Evolutionary conservation across 2,113 vertebrate genomes (phyloP).

Genomic region (Oxyruncus cristatus): DNA sequence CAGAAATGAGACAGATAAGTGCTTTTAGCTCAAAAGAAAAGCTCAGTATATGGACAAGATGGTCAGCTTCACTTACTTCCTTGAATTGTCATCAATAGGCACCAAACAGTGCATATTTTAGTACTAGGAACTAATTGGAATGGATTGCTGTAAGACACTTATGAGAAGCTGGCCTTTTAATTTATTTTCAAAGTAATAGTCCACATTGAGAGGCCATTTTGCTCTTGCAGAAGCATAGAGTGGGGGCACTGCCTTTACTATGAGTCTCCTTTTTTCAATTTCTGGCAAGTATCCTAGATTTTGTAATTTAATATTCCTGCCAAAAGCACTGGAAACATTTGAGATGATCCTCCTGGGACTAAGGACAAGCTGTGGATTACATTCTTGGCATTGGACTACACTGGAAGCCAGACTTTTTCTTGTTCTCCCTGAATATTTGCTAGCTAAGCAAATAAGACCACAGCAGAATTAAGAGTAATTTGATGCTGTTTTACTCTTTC

Average conservation of each 20-base stretch:
- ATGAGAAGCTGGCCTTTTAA: background rate
- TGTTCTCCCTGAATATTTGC: background rate
- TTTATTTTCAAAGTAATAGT: background rate
- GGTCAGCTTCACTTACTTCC: background rate
- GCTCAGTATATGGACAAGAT: background rate
- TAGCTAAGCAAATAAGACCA: background rate
- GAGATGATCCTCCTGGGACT: slow-evolving; percentile 33
- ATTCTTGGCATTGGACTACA: background rate
- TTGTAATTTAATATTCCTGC: slow-evolving; percentile 39
- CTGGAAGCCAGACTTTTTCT: background rate
- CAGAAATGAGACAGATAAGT: background rate
- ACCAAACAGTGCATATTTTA: background rate
- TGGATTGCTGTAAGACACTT: background rate
- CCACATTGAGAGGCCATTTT: background rate
- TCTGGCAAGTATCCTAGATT: slow-evolving; percentile 34
- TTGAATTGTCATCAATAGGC: background rate
- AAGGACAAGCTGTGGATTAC: slow-evolving; percentile 44
- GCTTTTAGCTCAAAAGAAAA: background rate
- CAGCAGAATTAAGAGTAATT: background rate
- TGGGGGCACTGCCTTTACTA: background rate
- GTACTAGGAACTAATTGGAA: background rate
- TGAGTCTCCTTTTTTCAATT: background rate
- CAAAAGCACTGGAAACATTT: slow-evolving; percentile 48
- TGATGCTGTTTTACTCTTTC: background rate
- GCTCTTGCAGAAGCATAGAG: background rate